Evolutionary conservation across 2,113 vertebrate species (phyloP), one percentile per base, ranked within the genome.

Genomic region (Apodemus speciosus): DNA sequence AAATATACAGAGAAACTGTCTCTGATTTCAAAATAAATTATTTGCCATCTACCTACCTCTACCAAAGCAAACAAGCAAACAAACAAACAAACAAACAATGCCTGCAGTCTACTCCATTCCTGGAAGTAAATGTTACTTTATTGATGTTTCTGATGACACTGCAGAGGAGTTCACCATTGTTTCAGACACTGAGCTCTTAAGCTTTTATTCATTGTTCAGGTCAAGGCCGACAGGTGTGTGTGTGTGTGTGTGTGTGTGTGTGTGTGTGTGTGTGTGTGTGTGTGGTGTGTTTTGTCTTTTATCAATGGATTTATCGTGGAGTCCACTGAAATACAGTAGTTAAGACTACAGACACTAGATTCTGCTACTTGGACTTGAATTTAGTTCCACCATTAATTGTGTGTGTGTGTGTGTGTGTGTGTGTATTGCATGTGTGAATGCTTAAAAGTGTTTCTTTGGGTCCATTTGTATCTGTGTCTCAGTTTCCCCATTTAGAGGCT

Each of bases 91-190:
- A 3, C 11, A 68, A 43, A 23, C 43, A 88, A 46, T 46, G 43
- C 0, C 46, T 68, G 15, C 80, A 83, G 93, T 75, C 40, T 86
- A 46, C 9, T 76, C 7, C 14, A 38, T 1, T 84, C 49, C 92
- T 96, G 83, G 30, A 76, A 94, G 72, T 66, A 46, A 92, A 71
- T 62, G 77, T 64, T 94, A 87, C 13, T 92, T 86, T 38, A 71
- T 73, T 69, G 66, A 32, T 79, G 43, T 43, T 93, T 92, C 40
- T 80, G 53, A 32, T 66, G 38, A 27, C 20, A n/a, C 15, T 1
- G 8, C 3, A 56, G 51, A 60, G 27, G 53, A 16, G 40, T 27
- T 80, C 27, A 46, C 0, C 49, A 38, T 38, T 80, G 2, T 90
- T 71, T 88, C 89, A 30, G 64, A 40, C 25, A 27, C 21, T 89